Base-by-base conservation (phyloP, 2,888 invertebrate species). In the Coleophora deauratella region DNA sequence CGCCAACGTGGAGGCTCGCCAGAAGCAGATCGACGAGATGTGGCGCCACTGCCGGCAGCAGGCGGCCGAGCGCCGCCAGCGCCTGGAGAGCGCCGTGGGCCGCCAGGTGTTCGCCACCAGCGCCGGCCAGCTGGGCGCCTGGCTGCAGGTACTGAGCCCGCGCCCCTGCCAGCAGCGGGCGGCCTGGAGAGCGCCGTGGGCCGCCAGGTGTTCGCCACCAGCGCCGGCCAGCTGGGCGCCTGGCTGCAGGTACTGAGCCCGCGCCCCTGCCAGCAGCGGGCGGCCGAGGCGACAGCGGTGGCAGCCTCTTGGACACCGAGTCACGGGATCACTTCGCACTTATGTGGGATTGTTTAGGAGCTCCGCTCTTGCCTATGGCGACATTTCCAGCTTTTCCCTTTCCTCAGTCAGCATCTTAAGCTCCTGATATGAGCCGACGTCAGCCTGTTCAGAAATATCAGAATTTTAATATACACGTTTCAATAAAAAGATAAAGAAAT, bases 81-180 rank as follows among this genome's bases (percentile, higher is more conserved):
- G 96, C 36, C 88, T 99, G 28, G 97, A 98, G 75, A 96, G 95
- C 63, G 96, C 97, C 1, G 97, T 98, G 2, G 98, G 98, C 0
- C 93, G 95, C 65, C 97, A 98, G 74, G 95, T 98, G 62, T 97
- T 97, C 74, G 93, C 92, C 62, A 92, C 91, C 62, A 94, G 95
- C 66, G 91, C 93, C 9, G 91, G 93, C 52, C 93, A 91, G 41
- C 81, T 95, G 42, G 79, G 94, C n/a, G 90, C 89, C 45, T 97
- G 97, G 96, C 89, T 94, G 7, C 90, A 90, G 79, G 86, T 86
- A 7, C 1, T 8, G 28, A 10, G 28, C n/a, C n/a, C n/a, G 98
- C 91, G 91, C 54, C 91, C 94, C 57, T 93, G 98, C 37, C 89
- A 93, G 73, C 91, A 90, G 27, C 95, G 96, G 66, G 97, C 98